Evolutionary conservation across 2,888 invertebrate genomes (phyloP).

Genomic region (Nomada fabriciana): DNA sequence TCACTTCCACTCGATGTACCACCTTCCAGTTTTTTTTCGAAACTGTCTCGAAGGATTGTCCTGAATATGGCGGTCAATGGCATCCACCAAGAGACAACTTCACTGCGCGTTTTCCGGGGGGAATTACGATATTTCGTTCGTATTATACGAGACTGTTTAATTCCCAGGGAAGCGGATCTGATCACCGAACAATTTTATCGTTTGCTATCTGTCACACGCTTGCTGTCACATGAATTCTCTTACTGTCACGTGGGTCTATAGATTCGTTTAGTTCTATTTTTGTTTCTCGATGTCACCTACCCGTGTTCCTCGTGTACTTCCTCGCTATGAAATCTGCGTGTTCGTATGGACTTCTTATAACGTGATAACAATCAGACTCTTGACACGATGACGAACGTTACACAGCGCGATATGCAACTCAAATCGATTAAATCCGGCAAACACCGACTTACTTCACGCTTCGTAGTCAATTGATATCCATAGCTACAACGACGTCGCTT

Average conservation of each 20-base stretch:
- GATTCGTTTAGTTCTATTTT: constrained; percentile 25
- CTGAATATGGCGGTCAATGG: constrained; percentile 68
- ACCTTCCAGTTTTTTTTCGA: constrained; percentile 46
- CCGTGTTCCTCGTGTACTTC: not conserved
- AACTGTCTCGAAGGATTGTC: constrained; percentile 42
- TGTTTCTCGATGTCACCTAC: not conserved
- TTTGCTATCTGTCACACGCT: constrained; percentile 20
- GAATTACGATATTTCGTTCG: constrained; percentile 28
- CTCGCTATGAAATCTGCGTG: not conserved
- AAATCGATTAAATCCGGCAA: constrained; percentile 46
- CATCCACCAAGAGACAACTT: constrained; percentile 65
- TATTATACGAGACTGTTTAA: not conserved
- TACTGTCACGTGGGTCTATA: constrained; percentile 28
- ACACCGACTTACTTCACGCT: constrained; percentile 43
- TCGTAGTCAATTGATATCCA: constrained; percentile 60
- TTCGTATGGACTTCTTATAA: not conserved
- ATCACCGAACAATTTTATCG: not conserved
- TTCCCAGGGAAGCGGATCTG: not conserved
- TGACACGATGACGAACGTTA: not conserved
- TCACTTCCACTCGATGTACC: constrained; percentile 32
- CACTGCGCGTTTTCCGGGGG: constrained; percentile 44
- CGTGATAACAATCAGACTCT: not conserved
- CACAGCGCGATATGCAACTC: not conserved
- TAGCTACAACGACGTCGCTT: constrained; percentile 35
- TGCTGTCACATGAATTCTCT: constrained; percentile 11